Base-by-base conservation (phyloP, 37 sponge, comb jelly and placozoan species). In the Halisarca cf. caerulea region DNA sequence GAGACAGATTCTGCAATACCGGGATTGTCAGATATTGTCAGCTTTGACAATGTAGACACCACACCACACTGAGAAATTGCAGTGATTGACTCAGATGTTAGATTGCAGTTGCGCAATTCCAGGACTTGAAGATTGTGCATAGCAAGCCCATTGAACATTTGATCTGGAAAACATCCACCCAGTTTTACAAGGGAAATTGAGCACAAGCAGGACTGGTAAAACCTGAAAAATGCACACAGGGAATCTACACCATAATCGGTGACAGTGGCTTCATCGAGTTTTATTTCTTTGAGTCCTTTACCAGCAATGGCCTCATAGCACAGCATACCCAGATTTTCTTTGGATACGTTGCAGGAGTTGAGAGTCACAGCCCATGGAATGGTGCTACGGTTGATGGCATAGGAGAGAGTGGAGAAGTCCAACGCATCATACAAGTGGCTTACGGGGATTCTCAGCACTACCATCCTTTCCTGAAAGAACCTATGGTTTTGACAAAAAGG, bases 291-390 rank as follows among this genome's bases (percentile, higher is more conserved):
- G 3, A 68, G 69, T 28, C 69, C 69, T 34, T 30, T 7, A 18
- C 69, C 69, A 32, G 69, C 3, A 34, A 17, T 34, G 30, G 15
- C 33, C 28, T 2, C 2, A 41, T 39, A 2, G 25, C 77, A 74
- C 44, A 74, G 25, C 77, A 74, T 44, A 17, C 77, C 77, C 42
- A 74, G 43, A n/a, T 40, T 74, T 21, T 25, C 44, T 0, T 74
- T 17, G 41, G 77, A 18, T 1, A 74, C 44, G 7, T 74, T 39
- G 77, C 42, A 44, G 43, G 7, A n/a, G 43, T 44, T 43, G 45
- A 74, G 7, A 38, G n/a, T 40, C 42, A 74, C 44, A 44, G 25
- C 24, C 77, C 77, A 74, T 2, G 45, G 42, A 25, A 3, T 1
- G 43, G 36, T 0, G 2, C 44, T 41, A 44, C 41, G 41, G 21